Evolutionary conservation across 2,888 invertebrate species (phyloP), one percentile per base, ranked within the genome.

Genomic region (Eucriotettix oculatus): DNA sequence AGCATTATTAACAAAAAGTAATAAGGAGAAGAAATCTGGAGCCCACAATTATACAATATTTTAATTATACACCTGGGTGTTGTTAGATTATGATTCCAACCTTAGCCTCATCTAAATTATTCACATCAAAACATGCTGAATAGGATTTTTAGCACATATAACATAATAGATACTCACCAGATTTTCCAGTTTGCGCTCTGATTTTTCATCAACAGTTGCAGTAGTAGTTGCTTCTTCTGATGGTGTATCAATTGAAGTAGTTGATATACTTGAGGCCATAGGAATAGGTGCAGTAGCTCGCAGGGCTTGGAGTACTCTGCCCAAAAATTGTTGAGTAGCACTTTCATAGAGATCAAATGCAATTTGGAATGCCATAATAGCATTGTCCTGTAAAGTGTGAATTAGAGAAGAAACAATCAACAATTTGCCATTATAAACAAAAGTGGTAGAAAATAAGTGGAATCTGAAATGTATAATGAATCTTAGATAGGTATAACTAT

Each of bases 321-420:
- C 88, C 58, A 99, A 78, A 73, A 97, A 97, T 72, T 98, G 95
- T 74, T 99, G 99, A 1, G 97, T 97, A 0, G 98, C 99, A 53
- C 95, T 96, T 73, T 99, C 99, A 71, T 99, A 99, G 67, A 99
- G 80, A 79, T 99, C 99, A 76, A 99, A 99, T 0, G 87, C 96
- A 68, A 99, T 96, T 77, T 99, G 99, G 75, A 95, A 99, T 0
- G 96, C 96, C 92, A 98, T 97, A 52, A 98, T 76, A 61, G 89
- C 87, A 65, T 85, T 86, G 64, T 90, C 87, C 74, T 81, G 77
- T 0, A 79, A 77, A 48, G 62, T 61, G 54, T 54, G 57, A 59
- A 54, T 54, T 44, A 1, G 52, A 9, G 3, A 52, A n/a, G 3
- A 48, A 48, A 5, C 9, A 48, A 7, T 48, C 48, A 14, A 48